A percentile compares a stretch with the other conserved stretches of the same genome.
These are phyloP conservation scores for Zaprionus inermis DNA, from an alignment of 1,140 invertebrate genomes.

Conservation along the genomic window DNA sequence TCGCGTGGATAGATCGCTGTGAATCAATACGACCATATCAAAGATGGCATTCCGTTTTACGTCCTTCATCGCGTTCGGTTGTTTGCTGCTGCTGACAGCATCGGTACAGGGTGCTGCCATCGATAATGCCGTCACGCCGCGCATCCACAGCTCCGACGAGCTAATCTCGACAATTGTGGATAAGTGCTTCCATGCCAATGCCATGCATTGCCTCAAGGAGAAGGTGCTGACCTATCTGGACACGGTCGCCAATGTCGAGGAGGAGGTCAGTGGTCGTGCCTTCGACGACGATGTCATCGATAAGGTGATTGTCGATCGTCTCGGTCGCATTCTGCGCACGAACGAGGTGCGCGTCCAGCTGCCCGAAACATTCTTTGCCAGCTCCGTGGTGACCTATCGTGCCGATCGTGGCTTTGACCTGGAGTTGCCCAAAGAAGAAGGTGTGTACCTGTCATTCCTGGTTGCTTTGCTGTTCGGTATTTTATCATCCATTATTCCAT, in stretches of 20 bases:
- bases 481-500: background rate
- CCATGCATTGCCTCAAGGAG: constrained; percentile 89
- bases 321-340: constrained; percentile 88
- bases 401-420: constrained; percentile 88
- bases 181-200: constrained; percentile 88
- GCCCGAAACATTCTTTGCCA: constrained; percentile 89
- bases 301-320: constrained; percentile 89
- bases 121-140: constrained; percentile 86
- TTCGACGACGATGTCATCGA: constrained; percentile 87
- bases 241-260: constrained; percentile 87
- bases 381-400: constrained; percentile 88
- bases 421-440: constrained; percentile 85
- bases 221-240: constrained; percentile 90
- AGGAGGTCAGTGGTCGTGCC: constrained; percentile 86
- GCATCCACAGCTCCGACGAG: constrained; percentile 87
- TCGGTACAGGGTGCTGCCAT: constrained; percentile 85
- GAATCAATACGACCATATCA: constrained; percentile 23
- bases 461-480: constrained; percentile 28
- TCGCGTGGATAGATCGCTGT: constrained; percentile 29
- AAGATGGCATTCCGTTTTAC: constrained; percentile 73
- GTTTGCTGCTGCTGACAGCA: constrained; percentile 79
- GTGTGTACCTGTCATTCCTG: constrained; percentile 47
- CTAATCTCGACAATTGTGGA: constrained; percentile 89
- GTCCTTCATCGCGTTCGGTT: constrained; percentile 78
- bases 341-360: constrained; percentile 89